These are phyloP conservation scores for Drosophila auraria DNA, from an alignment of 1,140 invertebrate species.

Conservation along the genomic window DNA sequence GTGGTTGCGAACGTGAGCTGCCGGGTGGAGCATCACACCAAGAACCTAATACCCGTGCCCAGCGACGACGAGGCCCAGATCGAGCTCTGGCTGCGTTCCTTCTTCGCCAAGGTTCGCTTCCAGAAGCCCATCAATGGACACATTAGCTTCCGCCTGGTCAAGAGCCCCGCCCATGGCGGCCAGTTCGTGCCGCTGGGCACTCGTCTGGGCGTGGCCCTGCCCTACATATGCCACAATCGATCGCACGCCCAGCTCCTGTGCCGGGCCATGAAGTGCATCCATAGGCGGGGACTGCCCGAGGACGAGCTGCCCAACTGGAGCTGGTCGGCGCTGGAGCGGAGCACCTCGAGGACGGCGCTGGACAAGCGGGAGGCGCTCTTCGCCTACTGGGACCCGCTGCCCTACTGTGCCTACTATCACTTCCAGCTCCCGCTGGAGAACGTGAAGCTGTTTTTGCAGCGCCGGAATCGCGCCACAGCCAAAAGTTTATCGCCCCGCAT, in stretches of 20 bases:
- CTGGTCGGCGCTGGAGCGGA: constrained; percentile 71
- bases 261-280: constrained; percentile 84
- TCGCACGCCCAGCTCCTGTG: constrained; percentile 88
- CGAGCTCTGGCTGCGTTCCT: constrained; percentile 89
- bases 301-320: constrained; percentile 76
- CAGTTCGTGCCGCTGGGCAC: constrained; percentile 88
- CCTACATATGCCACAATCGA: constrained; percentile 91
- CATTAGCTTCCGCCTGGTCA: constrained; percentile 90
- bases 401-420: constrained; percentile 93
- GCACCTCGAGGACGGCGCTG: constrained; percentile 86
- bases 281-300: constrained; percentile 85
- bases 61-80: constrained; percentile 88
- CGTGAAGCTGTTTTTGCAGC: constrained; percentile 85
- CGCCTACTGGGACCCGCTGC: constrained; percentile 92
- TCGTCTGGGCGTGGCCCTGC: constrained; percentile 90
- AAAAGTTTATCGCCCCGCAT: constrained; percentile 82
- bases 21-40: constrained; percentile 88
- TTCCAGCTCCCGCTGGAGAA: constrained; percentile 90
- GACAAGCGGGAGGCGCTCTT: constrained; percentile 92
- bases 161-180: constrained; percentile 85
- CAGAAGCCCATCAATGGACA: constrained; percentile 89
- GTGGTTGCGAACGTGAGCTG: constrained; percentile 93
- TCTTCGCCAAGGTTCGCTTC: constrained; percentile 88
- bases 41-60: constrained; percentile 87
- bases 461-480: constrained; percentile 69